Conservation (phyloP, 2,113 vertebrate species). For the Prionailurus bengalensis region DNA sequence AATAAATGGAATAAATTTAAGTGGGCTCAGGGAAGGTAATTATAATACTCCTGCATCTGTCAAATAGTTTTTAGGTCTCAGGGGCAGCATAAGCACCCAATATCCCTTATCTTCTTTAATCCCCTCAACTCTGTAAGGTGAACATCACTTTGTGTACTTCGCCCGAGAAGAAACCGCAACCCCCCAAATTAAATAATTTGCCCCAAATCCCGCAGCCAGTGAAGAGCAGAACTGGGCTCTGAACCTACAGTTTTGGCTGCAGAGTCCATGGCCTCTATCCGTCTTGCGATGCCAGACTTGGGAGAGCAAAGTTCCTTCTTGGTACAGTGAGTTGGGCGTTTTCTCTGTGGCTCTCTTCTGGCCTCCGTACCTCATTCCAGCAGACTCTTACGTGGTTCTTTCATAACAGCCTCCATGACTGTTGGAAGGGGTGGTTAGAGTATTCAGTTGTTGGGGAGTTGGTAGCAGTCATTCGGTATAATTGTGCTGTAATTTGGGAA, state of each 20-base stretch:
- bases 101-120: background rate
- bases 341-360: background rate
- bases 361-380: rapidly evolving
- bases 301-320: background rate
- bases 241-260: background rate
- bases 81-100: background rate
- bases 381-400: background rate
- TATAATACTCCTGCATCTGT: constrained; percentile 5
- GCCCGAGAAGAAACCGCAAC: background rate
- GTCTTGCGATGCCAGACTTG: background rate
- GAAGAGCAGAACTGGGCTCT: background rate
- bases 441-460: background rate
- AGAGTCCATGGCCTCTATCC: background rate
- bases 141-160: background rate
- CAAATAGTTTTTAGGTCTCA: background rate
- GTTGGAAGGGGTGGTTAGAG: background rate
- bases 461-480: background rate
- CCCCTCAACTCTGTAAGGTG: background rate
- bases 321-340: background rate
- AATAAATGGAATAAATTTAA: background rate
- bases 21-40: background rate
- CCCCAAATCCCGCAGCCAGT: background rate
- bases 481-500: background rate
- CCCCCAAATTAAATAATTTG: background rate
- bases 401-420: background rate